These are phyloP conservation scores for Tenebrosternarchus preto DNA, from an alignment of 2,113 vertebrate genomes.

Conservation along the genomic window DNA sequence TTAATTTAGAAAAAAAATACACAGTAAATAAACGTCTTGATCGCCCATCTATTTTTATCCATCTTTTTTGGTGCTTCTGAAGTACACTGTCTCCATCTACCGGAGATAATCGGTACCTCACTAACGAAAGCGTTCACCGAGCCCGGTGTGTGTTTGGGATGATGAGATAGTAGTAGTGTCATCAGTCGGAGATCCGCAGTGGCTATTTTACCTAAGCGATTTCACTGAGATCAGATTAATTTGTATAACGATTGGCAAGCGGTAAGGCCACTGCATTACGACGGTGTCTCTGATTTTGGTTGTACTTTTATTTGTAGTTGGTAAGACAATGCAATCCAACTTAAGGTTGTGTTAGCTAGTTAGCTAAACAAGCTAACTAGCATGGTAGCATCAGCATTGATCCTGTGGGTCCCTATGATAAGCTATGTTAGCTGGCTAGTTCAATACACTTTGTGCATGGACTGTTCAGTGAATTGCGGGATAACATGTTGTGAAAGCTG, in stretches of 20 bases:
- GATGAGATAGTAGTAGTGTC: slow-evolving; percentile 33
- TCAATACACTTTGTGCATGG: no score
- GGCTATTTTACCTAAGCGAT: neutral
- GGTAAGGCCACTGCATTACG: neutral
- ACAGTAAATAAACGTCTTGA: neutral
- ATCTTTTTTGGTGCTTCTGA: neutral
- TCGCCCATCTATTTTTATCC: neutral
- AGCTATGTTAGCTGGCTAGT: no score
- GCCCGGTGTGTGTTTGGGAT: neutral
- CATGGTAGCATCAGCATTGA: no score
- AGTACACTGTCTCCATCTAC: slow-evolving; percentile 43
- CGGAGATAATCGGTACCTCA: neutral
- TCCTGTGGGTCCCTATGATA: no score
- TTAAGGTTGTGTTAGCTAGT: neutral
- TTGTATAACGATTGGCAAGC: neutral
- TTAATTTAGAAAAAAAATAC: no score
- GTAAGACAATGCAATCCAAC: neutral
- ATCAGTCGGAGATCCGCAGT: neutral
- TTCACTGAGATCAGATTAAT: neutral
- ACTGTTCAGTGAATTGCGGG: no score
- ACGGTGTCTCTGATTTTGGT: neutral
- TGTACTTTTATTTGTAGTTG: neutral
- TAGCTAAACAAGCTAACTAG: no score
- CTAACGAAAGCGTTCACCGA: neutral
- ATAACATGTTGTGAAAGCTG: no score